Conservation (phyloP, 2,888 invertebrate species). For the Xestia sexstrigata region DNA sequence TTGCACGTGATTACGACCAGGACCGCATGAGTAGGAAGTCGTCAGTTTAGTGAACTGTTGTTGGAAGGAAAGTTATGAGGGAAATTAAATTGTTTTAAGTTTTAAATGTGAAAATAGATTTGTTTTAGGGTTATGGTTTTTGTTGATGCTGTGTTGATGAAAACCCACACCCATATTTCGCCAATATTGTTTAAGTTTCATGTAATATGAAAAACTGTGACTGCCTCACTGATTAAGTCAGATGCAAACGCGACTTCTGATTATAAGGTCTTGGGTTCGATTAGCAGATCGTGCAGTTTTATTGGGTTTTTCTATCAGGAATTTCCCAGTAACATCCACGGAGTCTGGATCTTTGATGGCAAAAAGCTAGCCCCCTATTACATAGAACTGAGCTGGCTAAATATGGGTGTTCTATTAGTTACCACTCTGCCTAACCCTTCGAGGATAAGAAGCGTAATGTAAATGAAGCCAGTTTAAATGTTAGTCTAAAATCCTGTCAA, state of each 20-base stretch:
- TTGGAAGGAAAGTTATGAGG: constrained; percentile 34
- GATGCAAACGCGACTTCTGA: background rate
- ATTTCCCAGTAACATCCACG: background rate
- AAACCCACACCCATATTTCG: background rate
- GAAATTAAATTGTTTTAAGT: constrained; percentile 42
- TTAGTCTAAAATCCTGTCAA: background rate
- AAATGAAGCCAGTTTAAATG: background rate
- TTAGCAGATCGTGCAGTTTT: background rate
- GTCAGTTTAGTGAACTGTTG: constrained; percentile 53
- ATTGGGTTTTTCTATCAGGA: background rate
- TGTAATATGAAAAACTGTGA: background rate
- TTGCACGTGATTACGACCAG: constrained; percentile 60
- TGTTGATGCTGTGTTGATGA: constrained; percentile 6
- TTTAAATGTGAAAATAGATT: constrained; percentile 48
- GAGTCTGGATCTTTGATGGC: background rate
- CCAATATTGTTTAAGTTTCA: background rate
- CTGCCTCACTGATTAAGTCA: background rate
- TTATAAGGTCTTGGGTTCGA: background rate
- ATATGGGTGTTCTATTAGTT: background rate
- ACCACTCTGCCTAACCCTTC: background rate
- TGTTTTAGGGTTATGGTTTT: constrained; percentile 19
- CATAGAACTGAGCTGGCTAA: background rate
- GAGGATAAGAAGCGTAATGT: background rate
- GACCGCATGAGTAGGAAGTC: constrained; percentile 56
- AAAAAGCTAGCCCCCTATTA: background rate